Conservation (phyloP, 2,797 vertebrate genomes). For the Ptychadena robeensis region DNA sequence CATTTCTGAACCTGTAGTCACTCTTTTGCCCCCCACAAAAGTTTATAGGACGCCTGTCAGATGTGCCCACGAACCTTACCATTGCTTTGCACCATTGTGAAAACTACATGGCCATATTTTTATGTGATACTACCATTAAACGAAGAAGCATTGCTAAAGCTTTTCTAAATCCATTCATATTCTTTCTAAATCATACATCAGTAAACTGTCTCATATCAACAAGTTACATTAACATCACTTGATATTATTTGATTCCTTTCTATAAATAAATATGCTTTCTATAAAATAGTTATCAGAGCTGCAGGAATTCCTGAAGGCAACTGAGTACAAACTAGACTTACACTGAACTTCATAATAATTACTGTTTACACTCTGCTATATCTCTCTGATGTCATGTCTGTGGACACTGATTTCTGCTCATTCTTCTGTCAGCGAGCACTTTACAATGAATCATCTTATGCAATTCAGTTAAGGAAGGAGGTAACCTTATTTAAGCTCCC, state of each 20-base stretch:
- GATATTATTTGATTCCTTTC: not conserved
- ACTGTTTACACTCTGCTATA: not conserved
- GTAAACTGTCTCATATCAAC: not conserved
- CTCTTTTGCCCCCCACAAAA: too few species aligned
- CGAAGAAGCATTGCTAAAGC: not conserved
- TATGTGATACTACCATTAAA: not conserved
- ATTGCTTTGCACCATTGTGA: too few species aligned
- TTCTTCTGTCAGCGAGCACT: not conserved
- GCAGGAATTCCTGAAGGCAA: not conserved
- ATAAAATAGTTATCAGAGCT: not conserved
- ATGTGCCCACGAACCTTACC: too few species aligned
- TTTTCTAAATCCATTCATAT: not conserved
- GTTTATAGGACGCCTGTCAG: too few species aligned
- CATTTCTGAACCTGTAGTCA: too few species aligned
- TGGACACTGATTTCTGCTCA: not conserved
- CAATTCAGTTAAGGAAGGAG: not conserved
- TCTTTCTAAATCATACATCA: not conserved
- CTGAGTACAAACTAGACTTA: not conserved
- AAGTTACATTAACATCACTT: not conserved
- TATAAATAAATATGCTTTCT: too few species aligned
- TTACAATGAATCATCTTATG: not conserved
- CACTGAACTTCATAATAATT: not conserved
- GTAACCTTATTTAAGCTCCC: conserved; percentile 19
- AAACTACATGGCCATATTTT: not conserved
- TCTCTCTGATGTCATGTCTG: not conserved